phyloP scores from a whole-genome alignment of 37 sponge, comb jelly and placozoan species.

The Tethya wilhelma region DNA sequence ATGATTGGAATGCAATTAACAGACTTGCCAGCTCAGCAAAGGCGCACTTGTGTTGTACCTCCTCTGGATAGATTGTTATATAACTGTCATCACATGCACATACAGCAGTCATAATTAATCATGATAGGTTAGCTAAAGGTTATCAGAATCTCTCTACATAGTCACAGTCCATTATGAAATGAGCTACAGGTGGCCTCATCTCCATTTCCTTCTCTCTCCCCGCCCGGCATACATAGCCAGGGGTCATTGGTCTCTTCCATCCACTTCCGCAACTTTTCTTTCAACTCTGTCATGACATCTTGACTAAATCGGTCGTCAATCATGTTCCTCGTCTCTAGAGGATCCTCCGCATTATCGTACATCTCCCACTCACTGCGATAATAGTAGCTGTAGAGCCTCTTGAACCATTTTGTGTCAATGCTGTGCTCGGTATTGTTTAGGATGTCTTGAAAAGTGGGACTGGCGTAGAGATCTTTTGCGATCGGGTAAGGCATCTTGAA shows the following conservation, averaged over 20 bases:
- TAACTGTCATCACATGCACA: no score
- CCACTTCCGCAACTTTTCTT: slow-evolving; percentile 36
- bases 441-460: slow-evolving; percentile 56
- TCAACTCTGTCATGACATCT: slow-evolving; percentile 11
- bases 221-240: slow-evolving; percentile 54
- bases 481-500: slow-evolving; percentile 73
- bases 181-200: no score
- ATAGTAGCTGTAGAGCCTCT: slow-evolving; percentile 65
- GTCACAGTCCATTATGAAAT: neutral
- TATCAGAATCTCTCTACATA: no score
- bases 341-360: slow-evolving; percentile 51
- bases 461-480: slow-evolving; percentile 40
- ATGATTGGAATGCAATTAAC: no score
- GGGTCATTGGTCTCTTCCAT: slow-evolving; percentile 50
- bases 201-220: neutral
- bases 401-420: slow-evolving; percentile 59
- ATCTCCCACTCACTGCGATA: slow-evolving; percentile 68
- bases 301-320: slow-evolving; percentile 23
- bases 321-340: slow-evolving; percentile 50
- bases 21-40: no score
- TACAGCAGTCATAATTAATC: no score
- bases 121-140: no score
- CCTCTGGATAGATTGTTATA: no score
- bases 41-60: no score
- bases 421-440: slow-evolving; percentile 30